Evolutionary conservation across 2,888 invertebrate genomes (phyloP).

Genomic region (Microchrysa polita): DNA sequence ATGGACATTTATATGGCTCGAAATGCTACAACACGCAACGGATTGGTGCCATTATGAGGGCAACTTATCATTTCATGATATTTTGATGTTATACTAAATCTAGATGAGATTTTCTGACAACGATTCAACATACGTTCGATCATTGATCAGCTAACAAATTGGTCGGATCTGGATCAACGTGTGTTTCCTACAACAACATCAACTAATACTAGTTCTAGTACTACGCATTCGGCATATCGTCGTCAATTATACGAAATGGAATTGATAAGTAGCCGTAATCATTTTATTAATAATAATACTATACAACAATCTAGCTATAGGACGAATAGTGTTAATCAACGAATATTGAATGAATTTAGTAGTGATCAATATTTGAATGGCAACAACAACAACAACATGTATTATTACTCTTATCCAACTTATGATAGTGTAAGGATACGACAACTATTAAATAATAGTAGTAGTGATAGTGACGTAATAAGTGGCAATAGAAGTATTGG

Average conservation of each 20-base stretch:
- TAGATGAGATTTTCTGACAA: slow-evolving; percentile 64
- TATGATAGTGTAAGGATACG: slow-evolving; percentile 53
- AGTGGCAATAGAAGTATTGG: slow-evolving; percentile 43
- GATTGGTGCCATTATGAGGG: slow-evolving; percentile 81
- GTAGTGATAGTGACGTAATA: slow-evolving; percentile 1
- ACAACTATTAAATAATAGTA: slow-evolving; percentile 29
- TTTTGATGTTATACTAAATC: slow-evolving; percentile 65
- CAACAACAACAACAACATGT: slow-evolving; percentile 26
- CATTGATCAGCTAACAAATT: slow-evolving; percentile 52
- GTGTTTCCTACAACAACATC: no score
- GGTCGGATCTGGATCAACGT: slow-evolving; percentile 50
- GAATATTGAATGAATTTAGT: slow-evolving; percentile 8
- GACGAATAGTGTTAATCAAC: background rate
- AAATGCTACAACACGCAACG: slow-evolving; percentile 86
- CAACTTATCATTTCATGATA: slow-evolving; percentile 64
- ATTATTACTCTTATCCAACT: slow-evolving; percentile 50
- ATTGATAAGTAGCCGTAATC: slow-evolving; percentile 49
- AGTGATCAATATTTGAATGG: background rate
- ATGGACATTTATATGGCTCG: slow-evolving; percentile 96
- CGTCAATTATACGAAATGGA: slow-evolving; percentile 46
- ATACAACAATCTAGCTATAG: slow-evolving; percentile 20
- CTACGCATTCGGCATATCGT: slow-evolving; percentile 20
- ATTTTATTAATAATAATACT: slow-evolving; percentile 15
- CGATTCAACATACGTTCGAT: slow-evolving; percentile 57
- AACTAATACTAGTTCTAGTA: no score